These are phyloP conservation scores for Drosophila subquinaria DNA, from an alignment of 2,888 invertebrate species.

Conservation along the genomic window DNA sequence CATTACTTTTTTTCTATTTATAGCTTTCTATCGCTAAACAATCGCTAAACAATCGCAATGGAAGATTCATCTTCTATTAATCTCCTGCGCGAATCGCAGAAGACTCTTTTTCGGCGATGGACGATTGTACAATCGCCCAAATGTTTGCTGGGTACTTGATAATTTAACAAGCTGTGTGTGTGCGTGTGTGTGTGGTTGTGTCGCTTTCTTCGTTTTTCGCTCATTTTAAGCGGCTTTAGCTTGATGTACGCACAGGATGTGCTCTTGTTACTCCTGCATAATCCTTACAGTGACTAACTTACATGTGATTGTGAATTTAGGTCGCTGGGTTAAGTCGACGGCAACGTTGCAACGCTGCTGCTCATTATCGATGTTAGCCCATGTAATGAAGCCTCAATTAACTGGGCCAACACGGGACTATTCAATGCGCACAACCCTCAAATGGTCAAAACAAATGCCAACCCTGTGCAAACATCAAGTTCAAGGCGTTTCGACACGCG, in stretches of 20 bases:
- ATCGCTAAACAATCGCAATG: no score
- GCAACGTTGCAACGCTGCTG: conserved; percentile 14
- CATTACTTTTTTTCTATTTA: no score
- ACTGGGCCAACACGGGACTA: conserved; percentile 33
- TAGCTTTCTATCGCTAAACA: no score
- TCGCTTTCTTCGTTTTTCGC: not conserved
- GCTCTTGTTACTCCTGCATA: not conserved
- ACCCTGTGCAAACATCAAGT: conserved; percentile 49
- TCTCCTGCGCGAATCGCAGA: no score
- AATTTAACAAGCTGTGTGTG: conserved; percentile 1
- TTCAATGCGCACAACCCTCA: conserved; percentile 26
- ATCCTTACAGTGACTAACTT: conserved; percentile 13
- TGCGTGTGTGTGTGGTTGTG: not conserved
- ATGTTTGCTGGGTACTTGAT: no score
- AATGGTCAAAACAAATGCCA: conserved; percentile 36
- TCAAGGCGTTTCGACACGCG: conserved; percentile 57
- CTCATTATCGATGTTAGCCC: conserved; percentile 44
- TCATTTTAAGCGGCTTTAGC: conserved; percentile 45
- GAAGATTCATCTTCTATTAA: no score
- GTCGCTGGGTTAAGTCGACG: conserved; percentile 47
- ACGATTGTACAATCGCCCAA: no score
- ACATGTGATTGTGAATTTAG: conserved; percentile 37
- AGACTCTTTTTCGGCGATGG: no score
- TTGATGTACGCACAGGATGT: conserved; percentile 16
- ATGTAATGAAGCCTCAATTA: conserved; percentile 43